These are phyloP conservation scores for Tetramorium bicarinatum DNA, from an alignment of 2,888 invertebrate species.

Conservation along the genomic window DNA sequence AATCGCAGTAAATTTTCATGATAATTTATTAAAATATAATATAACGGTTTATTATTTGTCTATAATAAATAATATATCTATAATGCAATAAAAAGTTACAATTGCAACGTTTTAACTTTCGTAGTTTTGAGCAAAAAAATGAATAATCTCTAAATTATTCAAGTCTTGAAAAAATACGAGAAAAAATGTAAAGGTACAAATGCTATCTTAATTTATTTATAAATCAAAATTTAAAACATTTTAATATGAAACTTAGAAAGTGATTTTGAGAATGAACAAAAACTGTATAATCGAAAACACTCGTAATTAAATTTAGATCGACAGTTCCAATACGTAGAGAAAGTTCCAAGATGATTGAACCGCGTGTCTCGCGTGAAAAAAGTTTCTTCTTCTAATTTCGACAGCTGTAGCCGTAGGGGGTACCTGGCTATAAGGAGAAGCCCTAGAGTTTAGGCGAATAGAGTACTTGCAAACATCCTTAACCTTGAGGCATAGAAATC, in stretches of 20 bases:
- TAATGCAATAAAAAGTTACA: background rate
- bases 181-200: background rate
- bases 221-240: background rate
- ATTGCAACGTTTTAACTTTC: background rate
- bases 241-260: background rate
- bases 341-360: background rate
- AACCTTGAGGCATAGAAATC: slow-evolving; percentile 85
- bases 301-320: background rate
- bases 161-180: background rate
- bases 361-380: background rate
- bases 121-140: background rate
- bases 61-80: background rate
- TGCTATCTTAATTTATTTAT: background rate
- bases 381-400: background rate
- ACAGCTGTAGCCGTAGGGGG: background rate
- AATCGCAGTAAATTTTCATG: background rate
- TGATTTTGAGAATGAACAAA: background rate
- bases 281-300: background rate
- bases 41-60: background rate
- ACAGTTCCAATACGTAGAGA: background rate
- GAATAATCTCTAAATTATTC: background rate
- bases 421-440: background rate
- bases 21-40: background rate
- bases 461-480: slow-evolving; percentile 75
- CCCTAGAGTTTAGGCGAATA: slow-evolving; percentile 35